Evolutionary conservation across 2,113 vertebrate species (phyloP).

Genomic region (Catharus minimus): DNA sequence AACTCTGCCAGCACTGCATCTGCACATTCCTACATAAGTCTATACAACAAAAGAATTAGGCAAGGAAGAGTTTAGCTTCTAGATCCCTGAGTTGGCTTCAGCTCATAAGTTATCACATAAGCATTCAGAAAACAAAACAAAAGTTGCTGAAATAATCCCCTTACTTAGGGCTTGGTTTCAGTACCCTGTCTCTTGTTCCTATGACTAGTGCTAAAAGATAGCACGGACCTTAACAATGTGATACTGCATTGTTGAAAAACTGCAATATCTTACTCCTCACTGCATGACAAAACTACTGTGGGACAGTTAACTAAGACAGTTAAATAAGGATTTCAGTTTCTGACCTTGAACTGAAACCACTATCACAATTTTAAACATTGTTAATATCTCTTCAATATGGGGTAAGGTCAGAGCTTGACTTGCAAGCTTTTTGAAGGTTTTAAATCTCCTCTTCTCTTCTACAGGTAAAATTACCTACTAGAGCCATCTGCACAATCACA

Average conservation of each 20-base stretch:
- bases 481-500: not conserved
- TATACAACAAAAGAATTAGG: not conserved
- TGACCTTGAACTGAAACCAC: not conserved
- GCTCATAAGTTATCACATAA: not conserved
- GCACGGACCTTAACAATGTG: rapidly evolving
- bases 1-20: not conserved
- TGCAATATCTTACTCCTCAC: not conserved
- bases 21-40: not conserved
- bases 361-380: not conserved
- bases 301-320: not conserved
- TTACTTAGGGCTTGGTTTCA: not conserved
- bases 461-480: not conserved
- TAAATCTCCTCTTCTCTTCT: not conserved
- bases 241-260: not conserved
- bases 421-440: not conserved
- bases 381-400: not conserved
- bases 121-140: not conserved
- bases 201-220: not conserved
- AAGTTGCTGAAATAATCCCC: not conserved
- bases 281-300: not conserved
- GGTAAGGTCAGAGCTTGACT: not conserved
- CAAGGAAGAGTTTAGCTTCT: not conserved
- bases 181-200: not conserved
- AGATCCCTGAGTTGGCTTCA: not conserved
- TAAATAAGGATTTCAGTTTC: not conserved